Conservation (phyloP, 2,113 vertebrate species). For the Perognathus longimembris region DNA sequence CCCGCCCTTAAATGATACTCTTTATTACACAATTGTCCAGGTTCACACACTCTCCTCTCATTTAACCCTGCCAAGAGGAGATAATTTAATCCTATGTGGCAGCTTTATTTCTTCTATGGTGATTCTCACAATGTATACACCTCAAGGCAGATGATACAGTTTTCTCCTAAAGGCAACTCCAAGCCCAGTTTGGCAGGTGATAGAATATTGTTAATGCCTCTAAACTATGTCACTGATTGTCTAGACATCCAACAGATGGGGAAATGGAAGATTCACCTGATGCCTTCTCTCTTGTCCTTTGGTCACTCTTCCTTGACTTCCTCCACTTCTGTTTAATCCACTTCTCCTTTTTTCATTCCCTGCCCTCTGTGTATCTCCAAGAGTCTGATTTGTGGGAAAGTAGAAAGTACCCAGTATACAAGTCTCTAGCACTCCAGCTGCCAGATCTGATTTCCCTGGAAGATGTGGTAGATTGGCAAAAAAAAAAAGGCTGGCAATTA, state of each 20-base stretch:
- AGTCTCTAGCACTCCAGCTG: constrained; percentile 21
- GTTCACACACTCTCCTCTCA: neutral
- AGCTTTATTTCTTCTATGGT: neutral
- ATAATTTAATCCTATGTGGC: neutral
- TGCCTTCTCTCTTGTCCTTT: neutral
- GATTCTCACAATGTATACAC: neutral
- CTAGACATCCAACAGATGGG: neutral
- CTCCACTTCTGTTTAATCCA: neutral
- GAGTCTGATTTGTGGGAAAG: constrained; percentile 56
- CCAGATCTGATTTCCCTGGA: constrained; percentile 69
- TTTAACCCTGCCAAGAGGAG: neutral
- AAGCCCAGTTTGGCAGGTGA: neutral
- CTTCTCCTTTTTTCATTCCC: neutral
- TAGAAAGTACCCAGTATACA: constrained; percentile 45
- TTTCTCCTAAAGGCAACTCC: neutral
- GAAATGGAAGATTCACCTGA: neutral
- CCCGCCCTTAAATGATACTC: constrained; percentile 3
- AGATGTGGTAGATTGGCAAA: constrained; percentile 52
- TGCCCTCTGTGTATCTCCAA: neutral
- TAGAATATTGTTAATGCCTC: neutral
- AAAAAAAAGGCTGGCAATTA: constrained; percentile 64
- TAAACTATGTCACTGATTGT: neutral
- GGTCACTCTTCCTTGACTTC: neutral
- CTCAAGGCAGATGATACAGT: neutral
- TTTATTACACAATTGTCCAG: neutral